These are phyloP conservation scores for Volucella bombylans DNA, from an alignment of 2,888 invertebrate genomes.

Conservation along the genomic window DNA sequence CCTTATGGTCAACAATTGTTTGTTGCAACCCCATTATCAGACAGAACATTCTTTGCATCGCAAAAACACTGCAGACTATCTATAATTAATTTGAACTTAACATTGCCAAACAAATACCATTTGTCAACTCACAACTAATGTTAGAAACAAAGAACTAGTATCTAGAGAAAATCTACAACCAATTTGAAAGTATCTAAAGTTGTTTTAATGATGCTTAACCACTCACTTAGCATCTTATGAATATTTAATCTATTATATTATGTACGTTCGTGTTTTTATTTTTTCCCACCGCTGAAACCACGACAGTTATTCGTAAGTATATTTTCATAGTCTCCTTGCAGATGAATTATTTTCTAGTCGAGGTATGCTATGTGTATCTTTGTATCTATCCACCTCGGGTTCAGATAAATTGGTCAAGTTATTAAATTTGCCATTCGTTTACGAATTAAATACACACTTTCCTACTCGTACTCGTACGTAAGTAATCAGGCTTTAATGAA, in stretches of 20 bases:
- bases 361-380: conserved; percentile 11
- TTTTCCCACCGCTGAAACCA: no score
- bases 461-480: conserved; percentile 1
- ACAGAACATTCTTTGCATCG: no score
- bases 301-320: no score
- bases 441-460: no score
- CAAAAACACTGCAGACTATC: no score
- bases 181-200: background rate
- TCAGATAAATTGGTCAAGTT: conserved; percentile 36
- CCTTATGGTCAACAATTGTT: no score
- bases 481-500: conserved; percentile 35
- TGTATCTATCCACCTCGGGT: background rate
- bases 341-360: conserved; percentile 49
- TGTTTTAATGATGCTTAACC: background rate
- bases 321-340: conserved; percentile 13
- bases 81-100: no score
- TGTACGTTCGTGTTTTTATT: conserved; percentile 25
- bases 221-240: conserved; percentile 55
- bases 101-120: no score
- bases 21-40: no score
- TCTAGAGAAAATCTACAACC: background rate
- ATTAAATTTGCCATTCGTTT: conserved; percentile 19
- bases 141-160: no score
- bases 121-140: no score
- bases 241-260: conserved; percentile 45